A percentile compares a stretch with the other conserved stretches of the same genome.
Evolutionary conservation across 2,113 vertebrate genomes (phyloP).

Genomic region (Calypte anna): DNA sequence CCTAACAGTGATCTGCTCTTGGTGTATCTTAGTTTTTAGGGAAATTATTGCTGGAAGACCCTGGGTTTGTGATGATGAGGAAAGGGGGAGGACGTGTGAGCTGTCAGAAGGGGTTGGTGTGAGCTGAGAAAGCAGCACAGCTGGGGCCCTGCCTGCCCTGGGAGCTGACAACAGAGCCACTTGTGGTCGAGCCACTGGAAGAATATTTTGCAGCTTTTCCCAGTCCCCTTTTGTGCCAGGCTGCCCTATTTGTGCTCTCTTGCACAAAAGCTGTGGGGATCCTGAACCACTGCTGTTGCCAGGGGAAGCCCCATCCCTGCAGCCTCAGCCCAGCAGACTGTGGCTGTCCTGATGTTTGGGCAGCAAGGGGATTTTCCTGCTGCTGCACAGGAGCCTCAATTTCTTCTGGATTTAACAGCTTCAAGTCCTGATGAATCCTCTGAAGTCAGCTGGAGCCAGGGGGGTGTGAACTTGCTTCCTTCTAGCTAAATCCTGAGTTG

Average conservation of each 20-base stretch:
- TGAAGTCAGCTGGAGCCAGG: background rate
- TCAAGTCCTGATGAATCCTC: constrained; percentile 20
- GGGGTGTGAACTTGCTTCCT: constrained; percentile 16
- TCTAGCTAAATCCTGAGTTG: background rate
- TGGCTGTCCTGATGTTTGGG: background rate
- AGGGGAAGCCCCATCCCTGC: background rate
- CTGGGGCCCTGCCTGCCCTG: background rate
- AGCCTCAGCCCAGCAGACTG: background rate
- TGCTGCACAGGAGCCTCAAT: background rate
- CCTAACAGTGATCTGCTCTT: background rate
- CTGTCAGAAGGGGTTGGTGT: background rate
- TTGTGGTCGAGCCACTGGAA: background rate
- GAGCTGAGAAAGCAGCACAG: background rate
- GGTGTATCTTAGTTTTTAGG: background rate
- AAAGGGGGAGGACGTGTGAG: background rate
- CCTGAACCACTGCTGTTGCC: fast-evolving
- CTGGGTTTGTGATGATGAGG: background rate
- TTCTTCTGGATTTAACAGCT: constrained; percentile 5
- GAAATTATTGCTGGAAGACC: background rate
- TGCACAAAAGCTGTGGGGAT: background rate
- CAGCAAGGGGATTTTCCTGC: background rate
- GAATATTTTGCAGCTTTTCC: background rate
- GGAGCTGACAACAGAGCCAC: background rate
- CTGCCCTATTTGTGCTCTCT: background rate
- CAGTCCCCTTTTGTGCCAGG: background rate